Evolutionary conservation across 2,797 vertebrate species (phyloP).

Genomic region (Adrianichthys oophorus): DNA sequence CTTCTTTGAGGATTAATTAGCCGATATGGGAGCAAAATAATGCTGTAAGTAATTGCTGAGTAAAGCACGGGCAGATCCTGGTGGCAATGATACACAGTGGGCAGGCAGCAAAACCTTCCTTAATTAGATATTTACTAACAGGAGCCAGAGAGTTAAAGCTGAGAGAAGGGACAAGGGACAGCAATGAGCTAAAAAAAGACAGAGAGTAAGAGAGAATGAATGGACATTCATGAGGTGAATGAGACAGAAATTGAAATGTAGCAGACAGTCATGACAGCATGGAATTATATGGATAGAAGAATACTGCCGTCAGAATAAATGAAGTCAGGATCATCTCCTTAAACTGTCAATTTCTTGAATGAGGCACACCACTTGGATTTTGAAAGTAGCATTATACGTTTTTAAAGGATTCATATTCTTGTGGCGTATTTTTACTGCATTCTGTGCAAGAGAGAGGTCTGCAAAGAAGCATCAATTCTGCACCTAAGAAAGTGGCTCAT

Average conservation of each 20-base stretch:
- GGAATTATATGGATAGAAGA: constrained; percentile 3
- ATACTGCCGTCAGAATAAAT: constrained; percentile 2
- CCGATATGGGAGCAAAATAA: constrained; percentile 58
- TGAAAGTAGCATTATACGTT: neutral
- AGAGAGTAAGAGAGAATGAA: neutral
- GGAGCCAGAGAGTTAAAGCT: constrained; percentile 30
- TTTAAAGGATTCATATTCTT: neutral
- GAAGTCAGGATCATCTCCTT: constrained; percentile 12
- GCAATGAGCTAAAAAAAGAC: constrained; percentile 1
- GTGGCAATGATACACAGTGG: constrained; percentile 69
- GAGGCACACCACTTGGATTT: constrained; percentile 4
- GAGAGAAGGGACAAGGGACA: constrained; percentile 15
- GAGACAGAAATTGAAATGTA: neutral
- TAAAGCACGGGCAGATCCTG: constrained; percentile 54
- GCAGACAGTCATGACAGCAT: constrained; percentile 1
- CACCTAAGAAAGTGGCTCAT: too few relatives aligned
- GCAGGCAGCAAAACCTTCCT: constrained; percentile 60
- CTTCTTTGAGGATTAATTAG: constrained; percentile 78
- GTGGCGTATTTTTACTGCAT: neutral
- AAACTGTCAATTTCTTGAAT: constrained; percentile 32
- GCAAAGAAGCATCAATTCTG: neutral
- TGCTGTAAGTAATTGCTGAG: constrained; percentile 67
- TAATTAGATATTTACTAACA: constrained; percentile 71
- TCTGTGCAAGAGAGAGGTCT: neutral
- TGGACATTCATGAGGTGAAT: neutral